Percentiles rank a stretch among this genome's conserved stretches.
Evolutionary conservation across 1,140 invertebrate genomes (phyloP).

Genomic region (Geopemphigus sp.): DNA sequence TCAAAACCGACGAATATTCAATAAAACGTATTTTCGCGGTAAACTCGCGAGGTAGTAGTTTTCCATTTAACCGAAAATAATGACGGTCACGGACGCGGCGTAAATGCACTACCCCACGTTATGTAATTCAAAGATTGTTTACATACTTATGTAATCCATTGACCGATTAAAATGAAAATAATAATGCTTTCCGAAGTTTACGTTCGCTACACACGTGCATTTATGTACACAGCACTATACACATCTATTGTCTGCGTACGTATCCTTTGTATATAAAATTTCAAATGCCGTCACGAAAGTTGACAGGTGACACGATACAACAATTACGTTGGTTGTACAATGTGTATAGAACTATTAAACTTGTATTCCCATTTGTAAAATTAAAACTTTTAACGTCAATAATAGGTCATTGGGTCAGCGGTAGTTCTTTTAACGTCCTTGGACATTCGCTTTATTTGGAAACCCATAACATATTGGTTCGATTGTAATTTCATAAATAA

Average conservation of each 20-base stretch:
- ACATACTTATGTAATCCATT: not conserved
- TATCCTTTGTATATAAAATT: not conserved
- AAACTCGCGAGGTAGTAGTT: not conserved
- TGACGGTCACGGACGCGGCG: not conserved
- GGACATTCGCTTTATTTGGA: not conserved
- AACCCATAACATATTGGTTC: not conserved
- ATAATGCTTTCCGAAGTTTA: slow-evolving; percentile 3
- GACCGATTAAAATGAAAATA: not conserved
- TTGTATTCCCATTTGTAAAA: slow-evolving; percentile 23
- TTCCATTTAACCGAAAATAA: not conserved
- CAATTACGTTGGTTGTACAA: slow-evolving; percentile 6
- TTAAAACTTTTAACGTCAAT: not conserved
- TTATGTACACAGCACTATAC: not conserved
- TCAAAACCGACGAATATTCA: slow-evolving; percentile 5
- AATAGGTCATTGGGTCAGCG: not conserved
- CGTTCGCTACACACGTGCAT: not conserved
- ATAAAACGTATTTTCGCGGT: not conserved
- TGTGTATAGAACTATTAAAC: slow-evolving; percentile 24
- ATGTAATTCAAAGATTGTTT: slow-evolving; percentile 1
- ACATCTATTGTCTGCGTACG: not conserved
- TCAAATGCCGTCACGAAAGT: slow-evolving; percentile 6
- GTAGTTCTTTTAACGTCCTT: no score
- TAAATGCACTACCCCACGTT: no score
- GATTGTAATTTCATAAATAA: not conserved
- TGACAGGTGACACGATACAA: slow-evolving; percentile 39